Evolutionary conservation across 2,888 invertebrate species (phyloP).

Genomic region (Leuctra nigra): DNA sequence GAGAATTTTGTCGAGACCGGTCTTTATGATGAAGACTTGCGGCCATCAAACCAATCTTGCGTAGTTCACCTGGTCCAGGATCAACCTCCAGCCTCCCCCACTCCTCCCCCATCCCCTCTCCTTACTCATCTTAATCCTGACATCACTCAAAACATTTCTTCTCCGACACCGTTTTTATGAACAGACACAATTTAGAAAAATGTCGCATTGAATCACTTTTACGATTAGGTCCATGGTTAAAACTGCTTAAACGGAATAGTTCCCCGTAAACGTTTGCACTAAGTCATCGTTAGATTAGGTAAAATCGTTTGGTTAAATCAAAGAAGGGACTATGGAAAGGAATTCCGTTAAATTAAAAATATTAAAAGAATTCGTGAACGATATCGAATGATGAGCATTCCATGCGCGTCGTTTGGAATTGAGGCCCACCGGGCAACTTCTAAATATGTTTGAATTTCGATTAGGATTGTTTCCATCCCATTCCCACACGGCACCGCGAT

Average conservation of each 20-base stretch:
- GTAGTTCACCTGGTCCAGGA: constrained; percentile 13
- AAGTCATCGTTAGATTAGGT: no score
- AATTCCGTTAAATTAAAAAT: not conserved
- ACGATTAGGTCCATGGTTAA: no score
- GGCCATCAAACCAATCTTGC: constrained; percentile 9
- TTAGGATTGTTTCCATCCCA: constrained; percentile 14
- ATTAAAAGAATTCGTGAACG: not conserved
- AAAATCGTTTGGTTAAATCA: no score
- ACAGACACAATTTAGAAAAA: no score
- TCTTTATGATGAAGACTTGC: constrained; percentile 10
- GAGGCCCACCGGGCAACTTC: not conserved
- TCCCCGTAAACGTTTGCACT: no score
- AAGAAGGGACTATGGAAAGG: no score
- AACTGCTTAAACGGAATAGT: no score
- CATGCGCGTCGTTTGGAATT: no score
- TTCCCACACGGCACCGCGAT: constrained; percentile 20
- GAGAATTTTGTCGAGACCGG: constrained; percentile 10
- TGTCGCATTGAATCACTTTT: no score
- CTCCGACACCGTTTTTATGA: no score
- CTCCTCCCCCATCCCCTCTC: not conserved
- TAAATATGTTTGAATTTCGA: constrained; percentile 8
- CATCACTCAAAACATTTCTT: no score
- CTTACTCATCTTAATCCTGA: no score
- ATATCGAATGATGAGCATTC: not conserved
- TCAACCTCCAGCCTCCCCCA: not conserved